phyloP scores from a whole-genome alignment of 2,797 vertebrate genomes.

The Channa striata region DNA sequence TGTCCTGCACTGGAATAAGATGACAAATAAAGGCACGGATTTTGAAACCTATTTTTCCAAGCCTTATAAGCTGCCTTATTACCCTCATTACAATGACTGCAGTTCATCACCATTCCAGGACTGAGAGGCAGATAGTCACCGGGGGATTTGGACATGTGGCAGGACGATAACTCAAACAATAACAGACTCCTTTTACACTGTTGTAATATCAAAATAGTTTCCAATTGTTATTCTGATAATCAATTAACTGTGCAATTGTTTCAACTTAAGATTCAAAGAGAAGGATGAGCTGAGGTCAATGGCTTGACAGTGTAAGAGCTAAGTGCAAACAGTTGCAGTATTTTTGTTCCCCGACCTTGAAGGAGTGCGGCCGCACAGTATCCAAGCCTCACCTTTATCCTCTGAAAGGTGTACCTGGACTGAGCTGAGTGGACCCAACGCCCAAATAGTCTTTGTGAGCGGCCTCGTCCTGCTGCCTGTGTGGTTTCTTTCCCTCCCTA shows the following conservation, averaged over 20 bases:
- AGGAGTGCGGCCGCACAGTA: neutral
- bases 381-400: slow-evolving; percentile 12
- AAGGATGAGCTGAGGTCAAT: neutral
- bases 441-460: slow-evolving; percentile 12
- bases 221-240: too few species aligned
- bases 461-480: neutral
- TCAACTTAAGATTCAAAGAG: slow-evolving; percentile 17
- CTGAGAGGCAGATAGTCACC: too few species aligned
- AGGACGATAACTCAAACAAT: too few species aligned
- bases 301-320: neutral
- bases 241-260: neutral
- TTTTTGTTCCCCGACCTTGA: slow-evolving; percentile 26
- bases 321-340: neutral
- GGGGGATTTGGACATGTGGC: too few species aligned
- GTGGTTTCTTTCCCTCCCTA: neutral
- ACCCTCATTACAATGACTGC: too few species aligned
- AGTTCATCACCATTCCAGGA: too few species aligned
- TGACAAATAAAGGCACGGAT: too few species aligned
- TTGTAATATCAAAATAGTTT: too few species aligned
- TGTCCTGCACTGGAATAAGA: too few species aligned
- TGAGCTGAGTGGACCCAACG: slow-evolving; percentile 18
- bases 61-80: too few species aligned
- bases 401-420: neutral
- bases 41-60: too few species aligned
- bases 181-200: too few species aligned